Evolutionary conservation across 2,113 vertebrate species (phyloP).

Genomic region (Alethe diademata): DNA sequence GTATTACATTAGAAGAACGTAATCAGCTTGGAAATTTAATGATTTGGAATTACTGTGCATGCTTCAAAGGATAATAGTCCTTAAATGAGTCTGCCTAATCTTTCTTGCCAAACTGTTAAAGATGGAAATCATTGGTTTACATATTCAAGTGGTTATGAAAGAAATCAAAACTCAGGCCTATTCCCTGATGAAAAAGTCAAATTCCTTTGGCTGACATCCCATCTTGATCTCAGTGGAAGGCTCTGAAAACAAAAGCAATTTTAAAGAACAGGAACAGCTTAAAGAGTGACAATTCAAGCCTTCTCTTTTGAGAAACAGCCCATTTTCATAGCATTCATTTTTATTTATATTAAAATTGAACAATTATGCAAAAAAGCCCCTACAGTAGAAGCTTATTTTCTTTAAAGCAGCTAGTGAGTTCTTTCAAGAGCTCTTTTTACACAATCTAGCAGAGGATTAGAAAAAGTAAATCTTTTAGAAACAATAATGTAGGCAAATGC

Average conservation of each 20-base stretch:
- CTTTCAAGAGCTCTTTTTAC: neutral
- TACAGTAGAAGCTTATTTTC: neutral
- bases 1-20: neutral
- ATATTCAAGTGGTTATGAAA: constrained; percentile 31
- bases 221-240: constrained; percentile 5
- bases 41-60: neutral
- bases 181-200: neutral
- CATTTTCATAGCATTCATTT: neutral
- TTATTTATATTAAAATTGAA: neutral
- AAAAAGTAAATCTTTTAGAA: neutral
- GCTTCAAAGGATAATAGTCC: constrained; percentile 20
- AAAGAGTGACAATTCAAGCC: neutral
- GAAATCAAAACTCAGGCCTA: constrained; percentile 2
- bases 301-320: neutral
- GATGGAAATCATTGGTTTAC: constrained; percentile 28
- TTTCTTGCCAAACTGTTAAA: constrained; percentile 26
- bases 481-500: neutral
- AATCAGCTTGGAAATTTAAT: constrained; percentile 2
- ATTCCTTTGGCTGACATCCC: constrained; percentile 16
- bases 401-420: neutral
- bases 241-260: neutral
- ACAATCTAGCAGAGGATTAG: neutral
- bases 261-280: neutral
- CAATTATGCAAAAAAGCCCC: neutral
- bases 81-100: constrained; percentile 3